A percentile compares a stretch with the other conserved stretches of the same genome.
Conservation (phyloP, 2,797 vertebrate species). For the Rallus crepitans region DNA sequence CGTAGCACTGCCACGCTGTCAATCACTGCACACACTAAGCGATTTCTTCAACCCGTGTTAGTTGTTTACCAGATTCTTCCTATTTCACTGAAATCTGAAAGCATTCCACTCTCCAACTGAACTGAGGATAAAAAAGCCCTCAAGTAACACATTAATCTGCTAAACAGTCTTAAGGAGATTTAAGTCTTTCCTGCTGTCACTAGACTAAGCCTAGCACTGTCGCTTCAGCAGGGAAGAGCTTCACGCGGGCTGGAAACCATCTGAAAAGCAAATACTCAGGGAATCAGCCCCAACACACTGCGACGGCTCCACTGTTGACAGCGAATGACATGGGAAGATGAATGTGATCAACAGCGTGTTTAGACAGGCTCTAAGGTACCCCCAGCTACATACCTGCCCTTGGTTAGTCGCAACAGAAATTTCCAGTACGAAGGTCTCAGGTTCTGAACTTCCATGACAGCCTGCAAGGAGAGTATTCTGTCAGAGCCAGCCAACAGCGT, state of each 20-base stretch:
- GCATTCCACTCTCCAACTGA: not conserved
- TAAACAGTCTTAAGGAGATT: not conserved
- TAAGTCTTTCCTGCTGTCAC: not conserved
- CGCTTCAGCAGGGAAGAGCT: not conserved
- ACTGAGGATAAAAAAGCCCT: not conserved
- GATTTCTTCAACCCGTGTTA: not conserved
- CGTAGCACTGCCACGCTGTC: not conserved
- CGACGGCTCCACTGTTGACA: not conserved
- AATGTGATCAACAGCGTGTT: not conserved
- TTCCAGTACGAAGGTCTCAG: slow-evolving; percentile 98
- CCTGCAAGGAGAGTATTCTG: slow-evolving; percentile 78
- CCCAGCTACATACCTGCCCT: slow-evolving; percentile 89
- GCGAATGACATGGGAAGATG: not conserved
- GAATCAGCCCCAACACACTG: not conserved
- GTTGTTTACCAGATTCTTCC: not conserved
- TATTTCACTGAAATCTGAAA: not conserved
- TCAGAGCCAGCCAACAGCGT: not conserved
- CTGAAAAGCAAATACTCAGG: not conserved
- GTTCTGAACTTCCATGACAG: slow-evolving; percentile 98
- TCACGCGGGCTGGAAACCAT: not conserved
- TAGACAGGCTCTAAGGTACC: not conserved
- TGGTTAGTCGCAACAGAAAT: slow-evolving; percentile 93
- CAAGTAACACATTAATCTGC: not conserved
- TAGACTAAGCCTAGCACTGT: not conserved
- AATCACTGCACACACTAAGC: not conserved